Percentiles rank a stretch among this genome's conserved stretches.
Conservation (phyloP, 2,113 vertebrate genomes). For the Xiphophorus couchianus region DNA sequence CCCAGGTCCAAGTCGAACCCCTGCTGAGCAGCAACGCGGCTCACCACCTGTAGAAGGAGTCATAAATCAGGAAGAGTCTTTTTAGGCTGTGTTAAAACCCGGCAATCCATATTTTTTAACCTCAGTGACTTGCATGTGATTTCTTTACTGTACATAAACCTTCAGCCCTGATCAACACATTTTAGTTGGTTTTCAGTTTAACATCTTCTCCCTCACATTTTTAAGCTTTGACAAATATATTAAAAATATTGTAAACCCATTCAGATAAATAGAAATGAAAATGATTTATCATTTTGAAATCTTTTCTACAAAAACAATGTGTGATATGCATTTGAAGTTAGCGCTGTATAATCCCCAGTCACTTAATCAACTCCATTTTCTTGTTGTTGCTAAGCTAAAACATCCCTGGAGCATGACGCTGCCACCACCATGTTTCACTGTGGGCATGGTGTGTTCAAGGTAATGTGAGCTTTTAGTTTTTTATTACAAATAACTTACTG, state of each 20-base stretch:
- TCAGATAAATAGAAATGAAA: not conserved
- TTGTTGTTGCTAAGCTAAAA: too few relatives aligned
- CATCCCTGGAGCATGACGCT: too few relatives aligned
- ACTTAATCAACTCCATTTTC: too few relatives aligned
- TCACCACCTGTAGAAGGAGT: slow-evolving; percentile 88
- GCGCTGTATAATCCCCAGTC: too few relatives aligned
- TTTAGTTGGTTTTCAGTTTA: slow-evolving; percentile 3
- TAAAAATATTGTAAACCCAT: not conserved
- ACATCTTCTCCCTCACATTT: not conserved
- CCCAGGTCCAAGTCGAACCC: slow-evolving; percentile 98
- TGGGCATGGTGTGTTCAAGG: too few relatives aligned
- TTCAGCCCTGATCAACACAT: not conserved
- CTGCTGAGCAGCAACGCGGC: slow-evolving; percentile 96
- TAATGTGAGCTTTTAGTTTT: too few relatives aligned
- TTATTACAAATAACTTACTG: too few relatives aligned
- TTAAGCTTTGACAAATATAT: not conserved
- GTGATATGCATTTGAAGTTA: too few relatives aligned
- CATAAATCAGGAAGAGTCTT: not conserved
- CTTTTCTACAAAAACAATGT: too few relatives aligned
- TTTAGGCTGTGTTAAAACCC: not conserved
- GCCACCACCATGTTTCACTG: too few relatives aligned
- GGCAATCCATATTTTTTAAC: not conserved
- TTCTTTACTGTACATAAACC: not conserved
- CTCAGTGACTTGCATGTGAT: not conserved
- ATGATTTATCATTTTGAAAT: too few relatives aligned